Percentiles rank a stretch among this genome's conserved stretches.
Evolutionary conservation across 2,888 invertebrate genomes (phyloP).

Genomic region (Julus scanicus): DNA sequence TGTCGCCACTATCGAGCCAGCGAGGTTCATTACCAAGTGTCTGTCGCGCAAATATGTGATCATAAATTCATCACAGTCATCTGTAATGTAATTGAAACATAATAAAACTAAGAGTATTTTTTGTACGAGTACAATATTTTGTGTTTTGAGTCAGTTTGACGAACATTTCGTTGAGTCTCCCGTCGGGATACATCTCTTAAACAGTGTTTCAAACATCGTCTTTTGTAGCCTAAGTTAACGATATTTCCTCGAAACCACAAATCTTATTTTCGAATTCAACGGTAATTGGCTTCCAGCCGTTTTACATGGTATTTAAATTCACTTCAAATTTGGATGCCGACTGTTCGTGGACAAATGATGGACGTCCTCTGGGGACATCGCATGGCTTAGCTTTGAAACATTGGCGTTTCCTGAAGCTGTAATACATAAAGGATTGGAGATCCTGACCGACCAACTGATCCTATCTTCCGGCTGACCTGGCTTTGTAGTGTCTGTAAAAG

Average conservation of each 20-base stretch:
- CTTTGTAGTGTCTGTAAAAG: background rate
- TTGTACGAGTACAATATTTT: background rate
- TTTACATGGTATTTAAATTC: background rate
- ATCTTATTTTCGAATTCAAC: slow-evolving; percentile 1
- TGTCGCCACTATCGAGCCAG: background rate
- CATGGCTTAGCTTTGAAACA: background rate
- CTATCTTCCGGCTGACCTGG: background rate
- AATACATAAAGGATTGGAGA: background rate
- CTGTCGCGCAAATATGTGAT: background rate
- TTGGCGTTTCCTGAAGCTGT: background rate
- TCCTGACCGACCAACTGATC: background rate
- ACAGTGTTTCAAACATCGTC: background rate
- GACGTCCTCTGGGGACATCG: background rate
- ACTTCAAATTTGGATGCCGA: background rate
- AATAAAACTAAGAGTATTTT: background rate
- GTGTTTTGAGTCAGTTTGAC: background rate
- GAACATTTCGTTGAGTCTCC: background rate
- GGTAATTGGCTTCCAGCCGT: slow-evolving; percentile 9
- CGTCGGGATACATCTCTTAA: background rate
- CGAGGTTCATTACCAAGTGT: too few species aligned
- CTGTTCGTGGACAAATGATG: background rate
- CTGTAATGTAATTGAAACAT: too few species aligned
- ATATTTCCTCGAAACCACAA: background rate
- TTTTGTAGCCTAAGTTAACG: background rate
- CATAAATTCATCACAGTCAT: background rate